Base-by-base conservation (phyloP, 2,797 vertebrate species). In the Aulostomus chinensis region DNA sequence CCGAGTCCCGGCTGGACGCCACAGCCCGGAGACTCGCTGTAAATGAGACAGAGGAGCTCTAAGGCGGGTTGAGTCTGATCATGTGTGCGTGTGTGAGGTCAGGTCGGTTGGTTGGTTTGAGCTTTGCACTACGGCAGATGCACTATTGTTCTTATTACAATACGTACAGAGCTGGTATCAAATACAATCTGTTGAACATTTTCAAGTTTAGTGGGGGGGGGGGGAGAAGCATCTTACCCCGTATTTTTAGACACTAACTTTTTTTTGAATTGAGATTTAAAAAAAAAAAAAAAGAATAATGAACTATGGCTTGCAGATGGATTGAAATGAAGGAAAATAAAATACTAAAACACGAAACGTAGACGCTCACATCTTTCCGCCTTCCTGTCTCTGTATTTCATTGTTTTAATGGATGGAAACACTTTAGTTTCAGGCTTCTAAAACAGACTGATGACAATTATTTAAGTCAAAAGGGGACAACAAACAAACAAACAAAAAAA, bases 171-270 rank as follows among this genome's bases (percentile, higher is more conserved):
- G 71, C 43, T 61, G 61, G 66, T 63, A 73, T 81, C 29, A 55
- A 73, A 78, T 71, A 70, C 66, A 78, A 60, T 59, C 47, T 47
- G 57, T 69, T 64, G 49, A 62, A 41, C 8, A 20, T 56, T 58
- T 73, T 30, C 16, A 66, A 47, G 14, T 55, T 51, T 36, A 26
- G 29, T 41, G 26, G 18, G 34, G 30, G 54, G 36, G 39, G 45
- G 3, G 25, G 28, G 12, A 80, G 56, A 81, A 59, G 32, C 42
- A 68, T 81, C 59, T 26, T 58, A 60, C 62, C 58, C 64, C 64
- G 14, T 86, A 85, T 90, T 90, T 91, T 87, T 88, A 80, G 74
- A 87, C 65, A 76, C 76, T 53, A 34, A 39, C 67, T 66, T 84
- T 86, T 86, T 87, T 84, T 85, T n/a, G n/a, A n/a, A n/a, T n/a